phyloP scores from a whole-genome alignment of 2,888 invertebrate genomes.

The Coecobrya sp. region DNA sequence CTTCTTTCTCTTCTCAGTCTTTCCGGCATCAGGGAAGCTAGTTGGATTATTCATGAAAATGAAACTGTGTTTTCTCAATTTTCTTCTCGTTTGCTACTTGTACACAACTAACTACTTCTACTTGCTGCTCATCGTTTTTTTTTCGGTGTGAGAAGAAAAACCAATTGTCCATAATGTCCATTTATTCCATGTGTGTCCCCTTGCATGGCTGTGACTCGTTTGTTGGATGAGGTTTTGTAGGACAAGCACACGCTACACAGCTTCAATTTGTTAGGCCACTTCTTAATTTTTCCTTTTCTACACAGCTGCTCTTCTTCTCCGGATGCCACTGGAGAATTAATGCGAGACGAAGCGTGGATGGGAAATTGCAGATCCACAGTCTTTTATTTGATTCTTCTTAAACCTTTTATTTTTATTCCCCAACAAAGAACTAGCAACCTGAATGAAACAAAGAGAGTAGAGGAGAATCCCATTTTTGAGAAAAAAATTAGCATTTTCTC shows the following conservation, averaged over 20 bases:
- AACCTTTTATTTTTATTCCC: neutral
- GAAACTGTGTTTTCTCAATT: neutral
- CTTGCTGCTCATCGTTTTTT: neutral
- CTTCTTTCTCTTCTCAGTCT: no score
- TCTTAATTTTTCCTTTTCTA: constrained; percentile 10
- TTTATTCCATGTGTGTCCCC: constrained; percentile 19
- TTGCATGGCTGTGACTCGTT: neutral
- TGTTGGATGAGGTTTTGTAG: constrained; percentile 1
- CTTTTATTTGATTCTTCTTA: neutral
- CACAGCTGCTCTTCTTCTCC: neutral
- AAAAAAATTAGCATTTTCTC: constrained; percentile 36
- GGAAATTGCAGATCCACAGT: neutral
- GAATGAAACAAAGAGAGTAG: neutral
- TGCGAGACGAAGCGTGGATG: neutral
- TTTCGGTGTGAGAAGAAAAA: neutral
- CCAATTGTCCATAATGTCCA: constrained; percentile 36
- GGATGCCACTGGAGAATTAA: neutral
- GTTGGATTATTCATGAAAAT: constrained; percentile 75
- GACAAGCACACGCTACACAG: neutral
- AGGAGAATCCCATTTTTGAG: neutral
- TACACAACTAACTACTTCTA: no score
- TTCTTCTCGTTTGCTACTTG: neutral
- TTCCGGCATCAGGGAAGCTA: neutral
- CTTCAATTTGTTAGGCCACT: neutral
- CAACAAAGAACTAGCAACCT: neutral